phyloP scores from a whole-genome alignment of 2,888 invertebrate species.

The Orthosia cruda region DNA sequence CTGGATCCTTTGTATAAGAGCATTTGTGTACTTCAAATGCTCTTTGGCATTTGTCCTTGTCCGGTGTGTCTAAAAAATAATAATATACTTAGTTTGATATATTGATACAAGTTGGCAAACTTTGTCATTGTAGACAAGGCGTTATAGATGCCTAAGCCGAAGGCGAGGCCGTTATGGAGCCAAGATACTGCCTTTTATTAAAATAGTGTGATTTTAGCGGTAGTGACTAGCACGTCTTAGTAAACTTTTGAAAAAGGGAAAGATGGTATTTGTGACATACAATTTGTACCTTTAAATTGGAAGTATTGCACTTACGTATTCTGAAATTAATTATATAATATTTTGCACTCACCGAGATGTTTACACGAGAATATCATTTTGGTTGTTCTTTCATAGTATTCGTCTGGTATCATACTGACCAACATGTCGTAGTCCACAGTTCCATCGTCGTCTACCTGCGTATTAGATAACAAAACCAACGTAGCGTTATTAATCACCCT shows the following conservation, averaged over 20 bases:
- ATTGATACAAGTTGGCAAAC: too few relatives aligned
- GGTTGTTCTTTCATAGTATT: constrained; percentile 82
- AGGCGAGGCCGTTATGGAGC: too few relatives aligned
- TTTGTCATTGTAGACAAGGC: too few relatives aligned
- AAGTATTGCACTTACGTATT: neutral
- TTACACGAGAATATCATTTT: constrained; percentile 87
- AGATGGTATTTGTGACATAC: neutral
- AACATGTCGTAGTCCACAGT: constrained; percentile 89
- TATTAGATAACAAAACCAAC: neutral
- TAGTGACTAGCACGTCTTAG: neutral
- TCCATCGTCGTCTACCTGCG: constrained; percentile 86
- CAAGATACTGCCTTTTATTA: neutral
- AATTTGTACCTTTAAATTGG: neutral
- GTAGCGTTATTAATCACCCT: neutral
- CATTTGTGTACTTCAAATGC: constrained; percentile 89
- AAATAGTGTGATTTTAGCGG: neutral
- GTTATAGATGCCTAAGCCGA: too few relatives aligned
- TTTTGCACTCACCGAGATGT: constrained; percentile 81
- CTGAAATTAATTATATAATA: neutral
- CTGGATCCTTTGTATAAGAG: constrained; percentile 86
- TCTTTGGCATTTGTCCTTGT: constrained; percentile 87
- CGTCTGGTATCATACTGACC: constrained; percentile 88
- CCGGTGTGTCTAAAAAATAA: constrained; percentile 81
- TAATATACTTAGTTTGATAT: neutral
- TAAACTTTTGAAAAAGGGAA: neutral